Evolutionary conservation across 2,888 invertebrate species (phyloP), one percentile per base, ranked within the genome.

Genomic region (Eurytoma adleriae): DNA sequence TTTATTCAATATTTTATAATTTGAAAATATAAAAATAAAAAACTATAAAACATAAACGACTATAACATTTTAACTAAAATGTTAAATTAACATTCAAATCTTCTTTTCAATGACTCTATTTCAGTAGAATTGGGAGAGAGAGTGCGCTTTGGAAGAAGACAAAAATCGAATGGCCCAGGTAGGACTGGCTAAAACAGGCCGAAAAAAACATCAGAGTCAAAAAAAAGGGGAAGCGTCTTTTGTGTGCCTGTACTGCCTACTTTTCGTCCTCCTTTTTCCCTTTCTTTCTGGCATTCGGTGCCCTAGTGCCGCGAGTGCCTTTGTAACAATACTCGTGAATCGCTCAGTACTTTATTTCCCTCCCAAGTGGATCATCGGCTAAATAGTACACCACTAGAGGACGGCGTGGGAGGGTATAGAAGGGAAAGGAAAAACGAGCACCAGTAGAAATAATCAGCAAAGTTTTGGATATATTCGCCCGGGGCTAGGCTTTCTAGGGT

Each of bases 381-480:
- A 27, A 40, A 30, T n/a, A 2, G 56, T 13, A 24, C 30, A 57
- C 52, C 24, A 24, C 59, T 24, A 59, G 4, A 20, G 20, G n/a
- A 24, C 13, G 59, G 54, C 54, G 14, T 16, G 18, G 27, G 16
- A 16, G 18, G 40, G 14, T 16, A 16, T 1, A 56, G 69, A 14
- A 20, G 18, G n/a, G 3, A 3, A 1, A 69, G 67, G 4, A 7
- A 13, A 7, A 10, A 7, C 7, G 40, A 18, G 57, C 20, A 57
- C 14, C 16, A 59, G 16, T 54, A 64, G 64, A 73, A 73, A 73
- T 64, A 73, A 73, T 73, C 73, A 73, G 30, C 5, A 64, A 73
- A 72, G 54, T 64, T 59, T 73, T 64, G 62, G 62, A 54, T 64
- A 64, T 64, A 64, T 73, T 64, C 72, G 54, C 50, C 40, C 30